Evolutionary conservation across 23 tunicate species (phyloP).

Genomic region (Ciona savignyi): DNA sequence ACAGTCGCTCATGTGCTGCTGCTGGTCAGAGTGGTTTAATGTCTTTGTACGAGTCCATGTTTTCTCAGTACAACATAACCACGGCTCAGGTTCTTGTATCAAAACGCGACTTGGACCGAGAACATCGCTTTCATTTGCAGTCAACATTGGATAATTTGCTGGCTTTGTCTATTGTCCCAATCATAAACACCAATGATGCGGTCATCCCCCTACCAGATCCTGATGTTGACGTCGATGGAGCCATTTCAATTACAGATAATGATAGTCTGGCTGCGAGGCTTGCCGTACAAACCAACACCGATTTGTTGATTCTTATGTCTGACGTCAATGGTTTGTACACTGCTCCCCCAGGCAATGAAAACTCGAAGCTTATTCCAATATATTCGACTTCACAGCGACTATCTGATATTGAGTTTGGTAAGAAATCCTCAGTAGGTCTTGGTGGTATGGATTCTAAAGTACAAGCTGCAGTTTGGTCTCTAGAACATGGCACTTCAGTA

Average conservation of each 20-base stretch:
- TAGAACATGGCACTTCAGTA: conserved; percentile 77
- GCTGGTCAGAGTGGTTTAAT: conserved; percentile 89
- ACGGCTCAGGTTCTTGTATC: conserved; percentile 90
- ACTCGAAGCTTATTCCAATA: conserved; percentile 56
- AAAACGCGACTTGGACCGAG: conserved; percentile 70
- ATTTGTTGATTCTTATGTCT: conserved; percentile 70
- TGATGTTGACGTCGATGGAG: conserved; percentile 54
- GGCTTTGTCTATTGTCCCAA: conserved; percentile 64
- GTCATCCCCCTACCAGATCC: conserved; percentile 50
- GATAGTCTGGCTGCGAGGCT: conserved; percentile 83
- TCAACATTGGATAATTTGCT: conserved; percentile 76
- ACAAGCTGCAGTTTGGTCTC: conserved; percentile 86
- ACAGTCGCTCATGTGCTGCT: conserved; percentile 86
- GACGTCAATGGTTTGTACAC: conserved; percentile 82
- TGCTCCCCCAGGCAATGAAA: conserved; percentile 73
- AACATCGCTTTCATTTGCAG: conserved; percentile 47
- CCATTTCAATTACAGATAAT: conserved; percentile 66
- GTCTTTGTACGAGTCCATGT: conserved; percentile 91
- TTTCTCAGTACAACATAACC: conserved; percentile 73
- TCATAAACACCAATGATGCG: conserved; percentile 91
- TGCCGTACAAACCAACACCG: conserved; percentile 78
- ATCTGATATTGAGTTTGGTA: conserved; percentile 45
- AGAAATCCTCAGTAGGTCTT: conserved; percentile 75
- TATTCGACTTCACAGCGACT: conserved; percentile 21
- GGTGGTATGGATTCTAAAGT: conserved; percentile 97